These are phyloP conservation scores for Melitaea cinxia DNA, from an alignment of 1,140 invertebrate genomes.

Conservation along the genomic window DNA sequence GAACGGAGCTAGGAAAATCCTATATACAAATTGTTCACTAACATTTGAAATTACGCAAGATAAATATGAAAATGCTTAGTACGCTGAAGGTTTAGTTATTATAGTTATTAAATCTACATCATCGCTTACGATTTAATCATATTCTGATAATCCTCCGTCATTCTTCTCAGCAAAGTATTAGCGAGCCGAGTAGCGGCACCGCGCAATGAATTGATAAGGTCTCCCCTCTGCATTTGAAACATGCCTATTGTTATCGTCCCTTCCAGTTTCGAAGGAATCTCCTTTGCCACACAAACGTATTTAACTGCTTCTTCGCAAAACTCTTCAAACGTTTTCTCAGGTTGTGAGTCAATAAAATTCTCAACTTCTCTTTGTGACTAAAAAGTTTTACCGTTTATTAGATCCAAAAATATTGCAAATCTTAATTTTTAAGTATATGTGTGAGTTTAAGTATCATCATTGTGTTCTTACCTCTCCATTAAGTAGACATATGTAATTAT, in stretches of 20 bases:
- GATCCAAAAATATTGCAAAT: too few species aligned
- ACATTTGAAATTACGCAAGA: too few species aligned
- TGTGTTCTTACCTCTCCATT: conserved; percentile 84
- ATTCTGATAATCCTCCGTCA: conserved; percentile 91
- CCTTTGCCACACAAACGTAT: conserved; percentile 84
- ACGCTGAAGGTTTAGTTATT: too few species aligned
- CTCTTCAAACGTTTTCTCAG: conserved; percentile 85
- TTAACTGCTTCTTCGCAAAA: conserved; percentile 85
- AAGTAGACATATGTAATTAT: conserved; percentile 90
- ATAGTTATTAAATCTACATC: too few species aligned
- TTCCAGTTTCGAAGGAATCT: conserved; percentile 85
- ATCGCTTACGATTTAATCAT: conserved; percentile 89
- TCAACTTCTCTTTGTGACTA: conserved; percentile 83
- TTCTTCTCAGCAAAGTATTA: conserved; percentile 86
- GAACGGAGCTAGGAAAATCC: too few species aligned
- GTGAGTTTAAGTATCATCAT: neutral
- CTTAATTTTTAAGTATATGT: too few species aligned
- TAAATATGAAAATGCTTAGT: too few species aligned
- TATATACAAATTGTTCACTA: too few species aligned
- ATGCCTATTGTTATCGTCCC: conserved; percentile 89
- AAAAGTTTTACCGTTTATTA: conserved; percentile 49
- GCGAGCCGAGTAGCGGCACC: conserved; percentile 86
- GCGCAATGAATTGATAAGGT: conserved; percentile 89
- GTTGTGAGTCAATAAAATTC: conserved; percentile 85
- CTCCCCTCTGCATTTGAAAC: conserved; percentile 92